Evolutionary conservation across 2,797 vertebrate species (phyloP), one percentile per base, ranked within the genome.

Genomic region (Ptychadena robeensis): DNA sequence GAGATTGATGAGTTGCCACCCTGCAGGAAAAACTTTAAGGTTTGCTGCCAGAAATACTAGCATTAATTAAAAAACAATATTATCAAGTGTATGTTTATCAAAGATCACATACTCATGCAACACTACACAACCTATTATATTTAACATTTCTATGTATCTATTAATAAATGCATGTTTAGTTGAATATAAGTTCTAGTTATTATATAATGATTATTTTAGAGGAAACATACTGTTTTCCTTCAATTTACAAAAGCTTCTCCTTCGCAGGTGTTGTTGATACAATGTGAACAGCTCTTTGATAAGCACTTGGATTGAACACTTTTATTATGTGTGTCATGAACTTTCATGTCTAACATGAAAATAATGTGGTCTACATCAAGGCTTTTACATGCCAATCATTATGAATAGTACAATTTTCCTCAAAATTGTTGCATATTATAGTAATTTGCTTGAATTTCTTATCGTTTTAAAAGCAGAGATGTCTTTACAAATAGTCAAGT

Each of bases 381-480:
- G n/a, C 75, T 53, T 25, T 67, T 67, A 63, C 28, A 67, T 35
- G 40, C 22, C 76, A 79, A 68, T 79, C 76, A 68, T 67, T 28
- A 79, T 59, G 9, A 28, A 79, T 53, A 79, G 40, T 28, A 68
- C 76, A 34, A 57, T 79, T 68, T 67, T 57, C 22, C 35, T 68
- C 31, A 57, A 68, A 78, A 79, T 79, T 68, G 76, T 79, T 68
- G 32, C 34, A 48, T 31, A 68, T 79, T 79, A 79, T 18, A 57
- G 76, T 57, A n/a, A 78, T 78, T 68, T 68, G 11, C n/a, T 44
- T 78, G 40, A 69, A 68, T 69, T 79, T 75, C 73, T 75, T 79
- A 68, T 68, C 31, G 30, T 65, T 79, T 68, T 79, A 57, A 68
- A 68, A 79, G 76, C 76, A 59, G 30, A 28, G n/a, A 79, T 68